A percentile compares a stretch with the other conserved stretches of the same genome.
Conservation (phyloP, 2,888 invertebrate genomes). For the Plebejus argus region DNA sequence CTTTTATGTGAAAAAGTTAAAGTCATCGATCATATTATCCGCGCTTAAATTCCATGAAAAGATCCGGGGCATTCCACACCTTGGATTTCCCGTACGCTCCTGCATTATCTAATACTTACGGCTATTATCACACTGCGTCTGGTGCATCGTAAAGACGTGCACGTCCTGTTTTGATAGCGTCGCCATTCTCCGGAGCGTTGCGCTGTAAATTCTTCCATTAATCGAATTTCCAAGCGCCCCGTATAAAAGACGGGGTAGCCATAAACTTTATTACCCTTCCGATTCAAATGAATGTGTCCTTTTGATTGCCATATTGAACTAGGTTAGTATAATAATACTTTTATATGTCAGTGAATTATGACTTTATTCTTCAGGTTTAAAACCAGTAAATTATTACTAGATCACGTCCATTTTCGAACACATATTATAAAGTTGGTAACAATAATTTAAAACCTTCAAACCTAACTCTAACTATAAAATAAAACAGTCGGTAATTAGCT, state of each 20-base stretch:
- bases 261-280: constrained; percentile 34
- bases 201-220: constrained; percentile 43
- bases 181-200: constrained; percentile 40
- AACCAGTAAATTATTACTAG: background rate
- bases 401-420: background rate
- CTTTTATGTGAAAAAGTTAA: too few species aligned
- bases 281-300: constrained; percentile 31
- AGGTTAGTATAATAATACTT: background rate
- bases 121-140: constrained; percentile 34
- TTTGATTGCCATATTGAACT: constrained; percentile 30
- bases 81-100: constrained; percentile 1
- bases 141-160: constrained; percentile 41
- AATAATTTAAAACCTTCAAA: background rate
- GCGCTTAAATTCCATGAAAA: background rate
- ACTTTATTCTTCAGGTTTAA: background rate
- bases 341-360: background rate
- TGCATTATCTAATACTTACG: constrained; percentile 28
- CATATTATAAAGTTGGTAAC: background rate
- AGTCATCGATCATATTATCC: background rate
- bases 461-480: constrained; percentile 4
- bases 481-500: constrained; percentile 20
- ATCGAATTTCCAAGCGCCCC: constrained; percentile 43
- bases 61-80: background rate
- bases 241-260: constrained; percentile 37
- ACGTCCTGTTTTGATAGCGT: constrained; percentile 47